phyloP scores from a whole-genome alignment of 2,888 invertebrate species.

The Loripinus fragilis region DNA sequence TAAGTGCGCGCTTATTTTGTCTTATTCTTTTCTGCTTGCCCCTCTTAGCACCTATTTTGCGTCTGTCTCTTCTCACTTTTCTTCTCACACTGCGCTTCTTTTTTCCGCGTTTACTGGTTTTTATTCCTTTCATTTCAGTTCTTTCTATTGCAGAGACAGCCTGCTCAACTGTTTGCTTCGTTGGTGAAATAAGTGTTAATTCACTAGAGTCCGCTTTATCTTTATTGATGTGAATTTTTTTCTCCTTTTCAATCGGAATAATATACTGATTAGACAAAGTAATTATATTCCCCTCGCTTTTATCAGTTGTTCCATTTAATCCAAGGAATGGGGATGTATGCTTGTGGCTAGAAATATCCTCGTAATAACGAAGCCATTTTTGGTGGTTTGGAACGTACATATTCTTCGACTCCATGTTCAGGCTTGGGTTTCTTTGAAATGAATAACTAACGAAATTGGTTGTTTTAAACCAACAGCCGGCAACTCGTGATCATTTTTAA shows the following conservation, averaged over 20 bases:
- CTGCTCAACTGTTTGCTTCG: too few relatives aligned
- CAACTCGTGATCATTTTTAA: neutral
- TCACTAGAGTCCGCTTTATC: too few relatives aligned
- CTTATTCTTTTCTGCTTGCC: too few relatives aligned
- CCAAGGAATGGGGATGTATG: neutral
- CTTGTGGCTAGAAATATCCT: neutral
- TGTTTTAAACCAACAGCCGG: neutral
- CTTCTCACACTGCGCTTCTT: too few relatives aligned
- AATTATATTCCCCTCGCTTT: neutral
- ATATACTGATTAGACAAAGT: neutral
- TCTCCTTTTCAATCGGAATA: constrained; percentile 1
- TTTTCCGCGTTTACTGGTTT: too few relatives aligned
- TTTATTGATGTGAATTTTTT: too few relatives aligned
- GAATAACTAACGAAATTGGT: neutral
- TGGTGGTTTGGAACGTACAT: neutral
- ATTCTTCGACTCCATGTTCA: neutral
- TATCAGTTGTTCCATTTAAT: neutral
- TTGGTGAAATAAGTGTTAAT: too few relatives aligned
- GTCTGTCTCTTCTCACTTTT: too few relatives aligned
- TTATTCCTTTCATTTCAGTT: too few relatives aligned
- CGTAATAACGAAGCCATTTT: constrained; percentile 1
- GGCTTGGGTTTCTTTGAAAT: neutral
- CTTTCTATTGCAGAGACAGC: too few relatives aligned
- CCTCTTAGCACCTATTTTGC: too few relatives aligned
- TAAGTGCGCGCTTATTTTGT: too few relatives aligned